A percentile compares a stretch with the other conserved stretches of the same genome.
Conservation (phyloP, 2,113 vertebrate species). For the Silurus glanis region DNA sequence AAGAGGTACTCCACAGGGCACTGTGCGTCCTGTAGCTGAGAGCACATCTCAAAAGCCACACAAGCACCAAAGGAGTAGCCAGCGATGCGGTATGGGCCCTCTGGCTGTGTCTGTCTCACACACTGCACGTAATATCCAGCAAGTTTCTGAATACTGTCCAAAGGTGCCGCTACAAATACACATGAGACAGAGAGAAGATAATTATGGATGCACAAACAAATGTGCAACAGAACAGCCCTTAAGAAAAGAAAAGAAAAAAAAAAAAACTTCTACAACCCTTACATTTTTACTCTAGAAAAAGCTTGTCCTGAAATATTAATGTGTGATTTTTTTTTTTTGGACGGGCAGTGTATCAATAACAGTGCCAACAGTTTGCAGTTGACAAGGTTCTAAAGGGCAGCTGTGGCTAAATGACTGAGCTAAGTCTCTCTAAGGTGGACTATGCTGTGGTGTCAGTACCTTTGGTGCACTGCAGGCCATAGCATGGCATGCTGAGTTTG, state of each 20-base stretch:
- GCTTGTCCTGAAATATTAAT: no score
- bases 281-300: no score
- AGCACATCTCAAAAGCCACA: constrained; percentile 97
- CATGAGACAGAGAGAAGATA: background rate
- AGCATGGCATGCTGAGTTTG: constrained; percentile 86
- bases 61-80: constrained; percentile 97
- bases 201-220: background rate
- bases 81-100: constrained; percentile 89
- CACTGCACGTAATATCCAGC: constrained; percentile 87
- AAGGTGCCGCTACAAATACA: constrained; percentile 78
- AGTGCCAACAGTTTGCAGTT: background rate
- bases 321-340: no score
- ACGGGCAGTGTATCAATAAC: no score
- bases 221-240: background rate
- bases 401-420: background rate
- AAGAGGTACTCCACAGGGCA: constrained; percentile 82
- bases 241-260: no score
- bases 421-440: background rate
- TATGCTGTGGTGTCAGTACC: constrained; percentile 69
- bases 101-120: constrained; percentile 83
- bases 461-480: constrained; percentile 92
- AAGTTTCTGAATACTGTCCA: constrained; percentile 89
- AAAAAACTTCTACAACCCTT: no score
- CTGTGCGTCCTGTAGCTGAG: constrained; percentile 84
- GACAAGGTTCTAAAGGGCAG: background rate